These are phyloP conservation scores for Sinocyclocheilus anophthalmus DNA, from an alignment of 2,113 vertebrate genomes.

Conservation along the genomic window DNA sequence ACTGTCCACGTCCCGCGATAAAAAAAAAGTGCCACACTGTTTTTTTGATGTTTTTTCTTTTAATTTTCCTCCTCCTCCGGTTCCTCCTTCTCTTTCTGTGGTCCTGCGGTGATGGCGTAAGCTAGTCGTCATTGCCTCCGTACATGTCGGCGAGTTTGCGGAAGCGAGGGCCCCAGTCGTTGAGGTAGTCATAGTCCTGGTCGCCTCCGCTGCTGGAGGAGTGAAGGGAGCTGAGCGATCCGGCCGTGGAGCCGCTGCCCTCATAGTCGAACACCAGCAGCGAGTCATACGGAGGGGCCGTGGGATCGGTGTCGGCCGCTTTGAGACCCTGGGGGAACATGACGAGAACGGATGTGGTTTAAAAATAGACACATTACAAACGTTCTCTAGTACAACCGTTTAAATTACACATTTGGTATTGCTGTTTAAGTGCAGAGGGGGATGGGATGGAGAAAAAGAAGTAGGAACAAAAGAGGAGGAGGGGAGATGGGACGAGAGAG, in stretches of 20 bases:
- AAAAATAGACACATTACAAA: background rate
- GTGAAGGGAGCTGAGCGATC: slow-evolving; percentile 95
- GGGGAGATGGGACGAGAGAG: slow-evolving; percentile 11
- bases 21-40: slow-evolving; percentile 77
- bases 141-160: slow-evolving; percentile 98
- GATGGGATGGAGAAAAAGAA: slow-evolving; percentile 13
- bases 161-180: slow-evolving; percentile 97
- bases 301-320: slow-evolving; percentile 95
- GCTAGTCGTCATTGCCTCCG: slow-evolving; percentile 89
- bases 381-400: background rate
- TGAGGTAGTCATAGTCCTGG: slow-evolving; percentile 99
- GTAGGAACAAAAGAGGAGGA: slow-evolving; percentile 20
- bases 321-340: slow-evolving; percentile 84
- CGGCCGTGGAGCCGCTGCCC: slow-evolving; percentile 94
- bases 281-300: slow-evolving; percentile 94
- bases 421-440: slow-evolving; percentile 2
- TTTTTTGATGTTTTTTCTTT: slow-evolving; percentile 64
- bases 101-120: background rate
- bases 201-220: slow-evolving; percentile 93
- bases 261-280: slow-evolving; percentile 98
- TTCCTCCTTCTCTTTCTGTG: slow-evolving; percentile 3
- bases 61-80: slow-evolving; percentile 14
- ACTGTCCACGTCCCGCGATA: slow-evolving; percentile 82
- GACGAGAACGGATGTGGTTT: background rate
- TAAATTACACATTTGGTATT: background rate